Percentiles rank a stretch among this genome's conserved stretches.
Evolutionary conservation across 2,888 invertebrate species (phyloP).

Genomic region (Acronicta alni): DNA sequence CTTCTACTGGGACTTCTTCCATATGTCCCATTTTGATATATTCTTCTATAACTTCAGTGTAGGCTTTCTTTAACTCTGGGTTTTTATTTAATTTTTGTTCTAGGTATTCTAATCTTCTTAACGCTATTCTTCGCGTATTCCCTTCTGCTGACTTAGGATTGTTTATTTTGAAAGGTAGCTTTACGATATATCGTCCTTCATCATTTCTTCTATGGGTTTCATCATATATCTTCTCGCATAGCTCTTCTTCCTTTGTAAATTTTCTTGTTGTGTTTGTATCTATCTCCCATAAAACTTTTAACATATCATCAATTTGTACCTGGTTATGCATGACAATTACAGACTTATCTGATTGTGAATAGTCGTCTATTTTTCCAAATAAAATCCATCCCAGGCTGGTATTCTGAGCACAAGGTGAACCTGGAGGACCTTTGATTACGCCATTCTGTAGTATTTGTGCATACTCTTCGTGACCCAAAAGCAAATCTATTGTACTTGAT

Average conservation of each 20-base stretch:
- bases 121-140: background rate
- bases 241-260: slow-evolving; percentile 1
- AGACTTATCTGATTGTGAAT: slow-evolving; percentile 6
- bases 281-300: slow-evolving; percentile 7
- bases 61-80: slow-evolving; percentile 5
- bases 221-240: slow-evolving; percentile 4
- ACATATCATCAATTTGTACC: background rate
- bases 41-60: slow-evolving; percentile 7
- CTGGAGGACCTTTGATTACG: slow-evolving; percentile 43
- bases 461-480: slow-evolving; percentile 39
- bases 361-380: slow-evolving; percentile 29
- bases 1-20: slow-evolving; percentile 5
- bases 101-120: slow-evolving; percentile 1
- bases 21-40: slow-evolving; percentile 7
- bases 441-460: slow-evolving; percentile 32
- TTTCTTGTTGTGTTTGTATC: background rate
- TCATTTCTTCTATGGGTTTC: background rate
- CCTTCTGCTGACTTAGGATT: slow-evolving; percentile 2
- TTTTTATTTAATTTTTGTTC: slow-evolving; percentile 7
- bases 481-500: background rate
- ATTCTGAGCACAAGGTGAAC: slow-evolving; percentile 40
- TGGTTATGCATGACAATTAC: slow-evolving; percentile 19
- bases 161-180: background rate
- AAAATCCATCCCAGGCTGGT: slow-evolving; percentile 51
- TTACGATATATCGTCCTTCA: slow-evolving; percentile 8